These are phyloP conservation scores for Capromys pilorides DNA, from an alignment of 2,797 vertebrate species.

Conservation along the genomic window DNA sequence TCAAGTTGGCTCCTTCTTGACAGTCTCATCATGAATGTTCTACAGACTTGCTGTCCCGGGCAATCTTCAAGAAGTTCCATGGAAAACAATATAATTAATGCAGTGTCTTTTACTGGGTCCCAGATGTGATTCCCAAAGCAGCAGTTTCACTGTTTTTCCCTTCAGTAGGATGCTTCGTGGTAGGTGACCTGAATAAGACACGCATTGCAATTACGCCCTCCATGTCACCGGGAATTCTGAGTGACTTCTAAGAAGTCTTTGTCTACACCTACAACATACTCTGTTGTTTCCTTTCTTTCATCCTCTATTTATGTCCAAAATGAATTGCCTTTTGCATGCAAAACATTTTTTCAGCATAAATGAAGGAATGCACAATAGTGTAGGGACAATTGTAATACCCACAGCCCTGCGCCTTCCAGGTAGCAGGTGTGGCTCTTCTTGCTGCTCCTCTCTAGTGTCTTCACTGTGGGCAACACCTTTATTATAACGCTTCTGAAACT, in stretches of 20 bases:
- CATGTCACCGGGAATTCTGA: slow-evolving; percentile 57
- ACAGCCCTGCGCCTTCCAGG: too few species aligned
- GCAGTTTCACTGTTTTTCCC: slow-evolving; percentile 54
- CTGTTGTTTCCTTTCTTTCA: slow-evolving; percentile 40
- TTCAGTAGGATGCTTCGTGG: neutral
- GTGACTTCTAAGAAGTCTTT: slow-evolving; percentile 40
- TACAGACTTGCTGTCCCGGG: slow-evolving; percentile 49
- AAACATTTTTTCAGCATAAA: slow-evolving; percentile 30
- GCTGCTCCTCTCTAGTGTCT: neutral
- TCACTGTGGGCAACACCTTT: neutral
- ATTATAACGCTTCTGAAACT: neutral
- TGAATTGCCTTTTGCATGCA: neutral
- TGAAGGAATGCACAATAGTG: neutral
- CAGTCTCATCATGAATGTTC: slow-evolving; percentile 73
- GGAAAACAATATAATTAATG: slow-evolving; percentile 75
- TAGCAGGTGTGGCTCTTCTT: neutral
- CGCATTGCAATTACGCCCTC: neutral
- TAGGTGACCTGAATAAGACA: slow-evolving; percentile 52
- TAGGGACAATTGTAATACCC: neutral
- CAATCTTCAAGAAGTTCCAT: slow-evolving; percentile 66
- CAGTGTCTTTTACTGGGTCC: slow-evolving; percentile 52
- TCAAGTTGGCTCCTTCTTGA: slow-evolving; percentile 74
- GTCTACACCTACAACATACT: neutral
- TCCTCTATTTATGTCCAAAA: slow-evolving; percentile 5
- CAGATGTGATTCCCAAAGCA: slow-evolving; percentile 60